A percentile compares a stretch with the other conserved stretches of the same genome.
These are phyloP conservation scores for Drosophila persimilis DNA, from an alignment of 1,140 invertebrate species.

Conservation along the genomic window DNA sequence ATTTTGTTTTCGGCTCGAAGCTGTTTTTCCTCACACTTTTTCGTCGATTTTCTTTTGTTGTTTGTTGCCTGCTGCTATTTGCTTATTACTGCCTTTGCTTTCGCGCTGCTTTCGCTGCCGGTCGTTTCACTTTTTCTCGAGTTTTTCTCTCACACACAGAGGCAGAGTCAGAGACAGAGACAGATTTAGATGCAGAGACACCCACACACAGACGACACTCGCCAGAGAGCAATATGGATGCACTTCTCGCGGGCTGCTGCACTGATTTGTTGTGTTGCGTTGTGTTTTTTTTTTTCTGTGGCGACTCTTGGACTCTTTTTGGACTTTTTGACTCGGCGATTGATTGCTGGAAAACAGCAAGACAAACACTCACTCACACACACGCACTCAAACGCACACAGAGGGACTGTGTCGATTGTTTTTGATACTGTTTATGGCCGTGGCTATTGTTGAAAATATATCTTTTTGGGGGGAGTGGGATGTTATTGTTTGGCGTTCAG, in stretches of 20 bases:
- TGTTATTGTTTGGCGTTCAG: slow-evolving; percentile 41
- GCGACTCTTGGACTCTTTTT: slow-evolving; percentile 5
- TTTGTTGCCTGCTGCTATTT: slow-evolving; percentile 8
- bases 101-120: slow-evolving; percentile 75
- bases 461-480: slow-evolving; percentile 22
- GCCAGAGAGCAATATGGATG: slow-evolving; percentile 66
- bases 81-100: slow-evolving; percentile 50
- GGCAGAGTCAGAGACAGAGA: neutral
- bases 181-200: neutral
- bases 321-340: neutral
- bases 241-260: slow-evolving; percentile 56
- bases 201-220: slow-evolving; percentile 10
- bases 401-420: too few relatives aligned
- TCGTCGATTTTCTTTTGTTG: slow-evolving; percentile 8
- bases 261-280: slow-evolving; percentile 58
- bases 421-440: too few relatives aligned
- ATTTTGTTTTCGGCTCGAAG: slow-evolving; percentile 8
- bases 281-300: neutral
- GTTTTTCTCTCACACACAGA: slow-evolving; percentile 32
- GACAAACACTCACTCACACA: too few relatives aligned
- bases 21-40: slow-evolving; percentile 2
- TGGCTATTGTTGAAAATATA: neutral
- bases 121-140: slow-evolving; percentile 74
- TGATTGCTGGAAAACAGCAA: slow-evolving; percentile 8
- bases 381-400: too few relatives aligned